These are phyloP conservation scores for Mormyrus proboscirostris DNA, from an alignment of 2,797 vertebrate genomes.

Conservation along the genomic window DNA sequence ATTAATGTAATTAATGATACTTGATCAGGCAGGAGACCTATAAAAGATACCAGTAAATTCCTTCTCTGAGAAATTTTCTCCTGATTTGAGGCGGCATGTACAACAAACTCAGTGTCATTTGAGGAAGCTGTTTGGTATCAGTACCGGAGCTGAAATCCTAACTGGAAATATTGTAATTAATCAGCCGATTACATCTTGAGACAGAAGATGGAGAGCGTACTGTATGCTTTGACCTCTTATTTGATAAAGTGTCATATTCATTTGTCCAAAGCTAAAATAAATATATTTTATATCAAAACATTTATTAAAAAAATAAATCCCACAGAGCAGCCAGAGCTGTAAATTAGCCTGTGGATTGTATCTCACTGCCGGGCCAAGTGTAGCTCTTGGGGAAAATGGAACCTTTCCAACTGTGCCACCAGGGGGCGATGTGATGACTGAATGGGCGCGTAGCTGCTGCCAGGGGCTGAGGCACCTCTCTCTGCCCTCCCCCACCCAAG, in stretches of 20 bases:
- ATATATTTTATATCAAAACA: neutral
- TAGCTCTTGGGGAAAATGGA: neutral
- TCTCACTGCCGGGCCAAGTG: neutral
- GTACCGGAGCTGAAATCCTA: neutral
- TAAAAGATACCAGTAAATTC: neutral
- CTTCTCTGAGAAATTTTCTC: conserved; percentile 12
- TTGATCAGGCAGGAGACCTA: neutral
- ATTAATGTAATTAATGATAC: neutral
- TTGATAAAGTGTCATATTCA: neutral
- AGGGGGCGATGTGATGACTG: conserved; percentile 34
- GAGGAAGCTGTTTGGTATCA: neutral
- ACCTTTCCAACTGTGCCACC: conserved; percentile 26
- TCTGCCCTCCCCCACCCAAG: neutral
- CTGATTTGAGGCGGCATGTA: neutral
- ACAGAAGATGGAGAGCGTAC: neutral
- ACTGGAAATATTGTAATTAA: neutral
- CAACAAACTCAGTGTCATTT: neutral
- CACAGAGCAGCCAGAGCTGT: neutral
- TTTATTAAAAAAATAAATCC: neutral
- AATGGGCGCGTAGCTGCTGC: neutral
- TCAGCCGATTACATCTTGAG: neutral
- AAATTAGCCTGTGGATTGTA: neutral
- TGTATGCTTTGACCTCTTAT: neutral
- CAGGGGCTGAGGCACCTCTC: neutral
- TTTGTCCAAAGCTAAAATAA: neutral